Conservation (phyloP, 1,140 invertebrate species). For the Heliconius melpomene region DNA sequence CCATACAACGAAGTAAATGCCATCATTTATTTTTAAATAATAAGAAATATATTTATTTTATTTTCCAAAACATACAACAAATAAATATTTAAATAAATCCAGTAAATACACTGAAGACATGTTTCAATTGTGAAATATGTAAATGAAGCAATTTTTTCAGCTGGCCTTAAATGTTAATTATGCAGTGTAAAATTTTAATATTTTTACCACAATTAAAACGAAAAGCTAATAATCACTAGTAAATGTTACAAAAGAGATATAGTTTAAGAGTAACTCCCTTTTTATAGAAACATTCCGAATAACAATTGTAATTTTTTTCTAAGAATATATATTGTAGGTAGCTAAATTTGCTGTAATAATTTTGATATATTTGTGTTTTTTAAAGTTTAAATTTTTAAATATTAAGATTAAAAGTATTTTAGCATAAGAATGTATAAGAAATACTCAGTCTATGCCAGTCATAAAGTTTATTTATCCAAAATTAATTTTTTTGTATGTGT, state of each 20-base stretch:
- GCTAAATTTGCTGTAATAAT: slow-evolving; percentile 70
- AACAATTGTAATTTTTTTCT: slow-evolving; percentile 49
- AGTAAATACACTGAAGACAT: background rate
- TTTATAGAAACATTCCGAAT: slow-evolving; percentile 55
- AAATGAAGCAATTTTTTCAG: background rate
- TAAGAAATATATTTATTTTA: slow-evolving; percentile 29
- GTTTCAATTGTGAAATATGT: background rate
- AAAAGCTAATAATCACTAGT: slow-evolving; percentile 19
- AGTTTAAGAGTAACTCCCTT: slow-evolving; percentile 39
- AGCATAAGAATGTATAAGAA: slow-evolving; percentile 36
- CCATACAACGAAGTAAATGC: slow-evolving; percentile 62
- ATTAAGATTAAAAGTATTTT: slow-evolving; percentile 36
- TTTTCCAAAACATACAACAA: slow-evolving; percentile 7
- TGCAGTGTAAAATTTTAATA: slow-evolving; percentile 5
- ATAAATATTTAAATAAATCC: slow-evolving; percentile 7
- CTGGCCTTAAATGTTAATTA: slow-evolving; percentile 12
- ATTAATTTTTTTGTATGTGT: slow-evolving; percentile 40
- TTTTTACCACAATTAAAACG: background rate
- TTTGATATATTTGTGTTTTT: slow-evolving; percentile 59
- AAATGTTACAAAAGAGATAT: slow-evolving; percentile 26
- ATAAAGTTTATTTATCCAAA: slow-evolving; percentile 40
- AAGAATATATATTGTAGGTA: slow-evolving; percentile 67
- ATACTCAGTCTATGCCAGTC: slow-evolving; percentile 42
- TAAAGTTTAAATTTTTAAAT: slow-evolving; percentile 50
- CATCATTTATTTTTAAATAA: slow-evolving; percentile 49